Evolutionary conservation across 2,888 invertebrate species (phyloP), one percentile per base, ranked within the genome.

Genomic region (Thalpophila matura): DNA sequence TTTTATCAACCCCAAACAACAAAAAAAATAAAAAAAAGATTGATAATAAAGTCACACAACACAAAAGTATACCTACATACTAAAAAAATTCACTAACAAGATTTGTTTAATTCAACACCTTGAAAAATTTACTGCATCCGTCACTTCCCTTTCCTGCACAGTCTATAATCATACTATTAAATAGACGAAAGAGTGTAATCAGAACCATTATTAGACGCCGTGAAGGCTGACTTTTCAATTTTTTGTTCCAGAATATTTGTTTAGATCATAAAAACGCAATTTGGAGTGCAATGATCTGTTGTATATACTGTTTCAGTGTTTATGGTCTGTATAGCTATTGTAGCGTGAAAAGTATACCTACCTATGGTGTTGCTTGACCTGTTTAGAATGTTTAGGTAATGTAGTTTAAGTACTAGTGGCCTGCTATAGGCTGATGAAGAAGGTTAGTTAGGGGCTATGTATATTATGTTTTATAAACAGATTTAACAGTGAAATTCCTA

Each of bases 71-170:
- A 58, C 55, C 18, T 53, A 37, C n/a, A n/a, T n/a, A n/a, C n/a
- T n/a, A n/a, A n/a, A n/a, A n/a, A n/a, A n/a, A n/a, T 47, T 72
- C 38, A 61, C 70, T 61, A 82, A 86, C 77, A 68, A 79, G 77
- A 75, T 76, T 70, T 58, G 27, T 62, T 73, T 84, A 81, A 86
- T 83, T 82, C 71, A 62, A 76, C 78, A 82, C 92, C 91, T 93
- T 92, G 92, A 89, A 81, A 70, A 79, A 80, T 77, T 72, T 79
- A 80, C 82, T 20, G 7, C 81, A 78, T 84, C 84, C 85, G 84
- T 82, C 83, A 91, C 88, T 94, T 92, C 93, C 92, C 76, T 90
- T 93, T 93, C 93, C 92, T 92, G 88, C 71, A 80, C 60, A 67
- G 61, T 59, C 60, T 76, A 77, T 88, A 90, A 89, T 89, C 79